phyloP scores from a whole-genome alignment of 2,113 vertebrate genomes.

The Oreochromis tanganicae region DNA sequence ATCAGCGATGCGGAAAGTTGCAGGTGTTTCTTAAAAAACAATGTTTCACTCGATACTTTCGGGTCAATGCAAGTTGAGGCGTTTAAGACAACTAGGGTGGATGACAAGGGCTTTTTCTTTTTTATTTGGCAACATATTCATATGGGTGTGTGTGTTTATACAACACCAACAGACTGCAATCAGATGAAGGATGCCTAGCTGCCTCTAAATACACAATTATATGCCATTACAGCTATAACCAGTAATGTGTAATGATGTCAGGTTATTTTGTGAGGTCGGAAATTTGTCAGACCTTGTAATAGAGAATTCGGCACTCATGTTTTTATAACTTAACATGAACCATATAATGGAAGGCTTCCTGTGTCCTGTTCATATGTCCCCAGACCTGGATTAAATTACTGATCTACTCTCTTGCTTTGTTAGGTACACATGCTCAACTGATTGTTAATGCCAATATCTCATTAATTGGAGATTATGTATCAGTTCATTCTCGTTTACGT shows the following conservation, averaged over 20 bases:
- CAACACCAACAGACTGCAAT: not conserved
- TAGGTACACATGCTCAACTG: not conserved
- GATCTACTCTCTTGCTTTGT: not conserved
- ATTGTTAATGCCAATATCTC: not conserved
- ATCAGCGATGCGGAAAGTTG: not conserved
- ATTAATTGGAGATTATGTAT: not conserved
- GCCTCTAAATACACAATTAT: not conserved
- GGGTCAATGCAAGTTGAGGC: not conserved
- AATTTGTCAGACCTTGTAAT: no score
- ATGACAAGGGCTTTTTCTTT: not conserved
- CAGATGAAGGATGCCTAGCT: not conserved
- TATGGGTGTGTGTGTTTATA: not conserved
- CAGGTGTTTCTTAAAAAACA: not conserved
- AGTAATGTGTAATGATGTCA: not conserved
- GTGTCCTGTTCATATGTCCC: not conserved
- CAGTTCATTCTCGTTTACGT: no score
- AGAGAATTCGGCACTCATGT: not conserved
- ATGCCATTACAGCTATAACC: not conserved
- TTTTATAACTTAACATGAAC: not conserved
- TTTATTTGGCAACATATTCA: not conserved
- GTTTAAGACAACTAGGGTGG: not conserved
- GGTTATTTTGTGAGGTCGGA: not conserved
- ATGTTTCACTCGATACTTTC: not conserved
- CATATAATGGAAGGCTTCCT: not conserved
- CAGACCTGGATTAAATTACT: not conserved